A percentile compares a stretch with the other conserved stretches of the same genome.
phyloP scores from a whole-genome alignment of 2,888 invertebrate species.

The Polydrusus cervinus region DNA sequence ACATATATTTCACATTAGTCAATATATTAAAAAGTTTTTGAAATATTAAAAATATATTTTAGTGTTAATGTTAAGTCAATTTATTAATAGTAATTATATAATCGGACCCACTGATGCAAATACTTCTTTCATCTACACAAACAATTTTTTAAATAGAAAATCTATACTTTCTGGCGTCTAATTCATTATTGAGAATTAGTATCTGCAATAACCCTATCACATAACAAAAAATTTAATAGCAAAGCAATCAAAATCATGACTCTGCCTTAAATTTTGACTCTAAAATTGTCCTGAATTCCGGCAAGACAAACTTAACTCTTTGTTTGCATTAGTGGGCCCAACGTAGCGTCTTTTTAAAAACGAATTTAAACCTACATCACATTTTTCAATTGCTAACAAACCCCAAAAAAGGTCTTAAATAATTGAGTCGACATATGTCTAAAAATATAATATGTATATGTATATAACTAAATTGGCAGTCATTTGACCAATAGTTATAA shows the following conservation, averaged over 20 bases:
- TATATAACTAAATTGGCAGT: conserved; percentile 35
- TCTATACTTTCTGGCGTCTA: no score
- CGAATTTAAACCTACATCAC: conserved; percentile 50
- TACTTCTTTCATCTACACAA: no score
- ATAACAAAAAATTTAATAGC: no score
- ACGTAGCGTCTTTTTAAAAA: conserved; percentile 39
- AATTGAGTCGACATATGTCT: conserved; percentile 18
- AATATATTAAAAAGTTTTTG: conserved; percentile 44
- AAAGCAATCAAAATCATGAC: no score
- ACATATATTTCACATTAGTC: conserved; percentile 36
- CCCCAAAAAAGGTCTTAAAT: conserved; percentile 36
- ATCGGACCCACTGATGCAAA: no score
- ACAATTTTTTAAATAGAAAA: no score
- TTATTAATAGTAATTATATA: conserved; percentile 33
- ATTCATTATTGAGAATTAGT: no score
- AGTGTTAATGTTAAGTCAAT: conserved; percentile 44
- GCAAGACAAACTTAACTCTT: no score
- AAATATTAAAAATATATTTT: conserved; percentile 62
- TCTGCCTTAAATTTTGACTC: no score
- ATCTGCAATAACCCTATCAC: no score
- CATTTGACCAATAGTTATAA: conserved; percentile 21
- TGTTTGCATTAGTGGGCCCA: neutral
- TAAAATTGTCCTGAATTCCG: no score
- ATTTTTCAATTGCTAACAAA: conserved; percentile 46
- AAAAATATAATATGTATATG: conserved; percentile 21